A percentile compares a stretch with the other conserved stretches of the same genome.
These are phyloP conservation scores for Planococcus citri DNA, from an alignment of 1,140 invertebrate genomes.

Conservation along the genomic window DNA sequence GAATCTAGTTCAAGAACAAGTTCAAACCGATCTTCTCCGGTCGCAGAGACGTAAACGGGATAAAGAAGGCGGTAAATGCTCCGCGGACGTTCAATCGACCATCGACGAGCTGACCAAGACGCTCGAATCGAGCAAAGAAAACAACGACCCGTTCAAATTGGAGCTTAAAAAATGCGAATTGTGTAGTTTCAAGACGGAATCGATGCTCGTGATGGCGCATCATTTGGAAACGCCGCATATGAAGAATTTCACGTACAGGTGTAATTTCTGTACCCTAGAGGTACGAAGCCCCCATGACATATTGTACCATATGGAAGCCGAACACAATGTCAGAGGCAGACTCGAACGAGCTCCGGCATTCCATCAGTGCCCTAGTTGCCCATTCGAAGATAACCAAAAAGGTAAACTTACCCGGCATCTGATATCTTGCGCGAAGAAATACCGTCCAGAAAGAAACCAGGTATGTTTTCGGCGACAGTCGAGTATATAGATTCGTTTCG, in stretches of 20 bases:
- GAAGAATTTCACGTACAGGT: conserved; percentile 65
- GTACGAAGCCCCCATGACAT: conserved; percentile 76
- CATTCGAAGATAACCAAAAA: conserved; percentile 88
- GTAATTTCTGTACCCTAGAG: conserved; percentile 75
- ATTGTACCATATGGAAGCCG: conserved; percentile 78
- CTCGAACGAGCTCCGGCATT: conserved; percentile 72
- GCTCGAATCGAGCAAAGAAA: conserved; percentile 74
- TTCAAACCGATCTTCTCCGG: conserved; percentile 77
- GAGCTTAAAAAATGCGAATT: conserved; percentile 72
- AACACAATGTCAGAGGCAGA: conserved; percentile 69
- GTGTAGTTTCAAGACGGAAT: conserved; percentile 89
- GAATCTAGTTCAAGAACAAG: conserved; percentile 82
- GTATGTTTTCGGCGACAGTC: no score
- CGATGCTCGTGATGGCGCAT: conserved; percentile 67
- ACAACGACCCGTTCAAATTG: conserved; percentile 71
- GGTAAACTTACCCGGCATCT: conserved; percentile 81
- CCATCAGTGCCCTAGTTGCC: conserved; percentile 86
- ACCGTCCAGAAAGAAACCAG: conserved; percentile 66
- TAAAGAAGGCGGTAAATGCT: conserved; percentile 48
- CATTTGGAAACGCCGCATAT: conserved; percentile 88
- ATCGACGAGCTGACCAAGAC: conserved; percentile 68
- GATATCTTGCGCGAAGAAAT: conserved; percentile 80
- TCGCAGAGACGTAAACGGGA: conserved; percentile 70
- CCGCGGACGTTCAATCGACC: conserved; percentile 55
- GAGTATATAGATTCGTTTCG: no score